These are phyloP conservation scores for Heliconius ethilla DNA, from an alignment of 2,888 invertebrate genomes.

Conservation along the genomic window DNA sequence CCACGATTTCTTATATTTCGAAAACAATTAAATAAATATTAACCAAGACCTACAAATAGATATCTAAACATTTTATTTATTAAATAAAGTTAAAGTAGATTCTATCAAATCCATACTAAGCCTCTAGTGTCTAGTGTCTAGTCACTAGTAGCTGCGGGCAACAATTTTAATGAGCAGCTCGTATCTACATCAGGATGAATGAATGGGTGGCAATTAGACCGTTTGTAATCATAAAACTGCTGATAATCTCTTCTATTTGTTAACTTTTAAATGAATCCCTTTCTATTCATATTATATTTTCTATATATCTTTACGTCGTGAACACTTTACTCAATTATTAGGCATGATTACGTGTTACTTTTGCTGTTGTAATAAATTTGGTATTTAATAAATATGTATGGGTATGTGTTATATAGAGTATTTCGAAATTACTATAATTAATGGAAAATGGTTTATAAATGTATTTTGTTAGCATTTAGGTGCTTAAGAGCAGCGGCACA, in stretches of 20 bases:
- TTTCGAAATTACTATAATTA: too few species aligned
- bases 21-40: background rate
- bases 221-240: constrained; percentile 43
- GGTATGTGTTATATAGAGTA: background rate
- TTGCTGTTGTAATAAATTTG: constrained; percentile 5
- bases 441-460: background rate
- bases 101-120: constrained; percentile 15
- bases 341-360: constrained; percentile 10
- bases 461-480: background rate
- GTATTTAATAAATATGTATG: background rate
- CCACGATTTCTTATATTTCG: background rate
- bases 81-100: background rate
- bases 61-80: background rate
- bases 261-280: constrained; percentile 31
- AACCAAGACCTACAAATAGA: background rate
- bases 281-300: constrained; percentile 22
- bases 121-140: background rate
- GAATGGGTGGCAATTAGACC: constrained; percentile 43
- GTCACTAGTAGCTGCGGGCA: constrained; percentile 39
- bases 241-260: constrained; percentile 41
- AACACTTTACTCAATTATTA: constrained; percentile 16
- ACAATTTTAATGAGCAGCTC: constrained; percentile 43
- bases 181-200: constrained; percentile 43
- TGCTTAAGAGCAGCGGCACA: too few species aligned
- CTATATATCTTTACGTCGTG: constrained; percentile 9